Percentiles rank a stretch among this genome's conserved stretches.
phyloP scores from a whole-genome alignment of 2,113 vertebrate species.

The Oncorhynchus clarkii region DNA sequence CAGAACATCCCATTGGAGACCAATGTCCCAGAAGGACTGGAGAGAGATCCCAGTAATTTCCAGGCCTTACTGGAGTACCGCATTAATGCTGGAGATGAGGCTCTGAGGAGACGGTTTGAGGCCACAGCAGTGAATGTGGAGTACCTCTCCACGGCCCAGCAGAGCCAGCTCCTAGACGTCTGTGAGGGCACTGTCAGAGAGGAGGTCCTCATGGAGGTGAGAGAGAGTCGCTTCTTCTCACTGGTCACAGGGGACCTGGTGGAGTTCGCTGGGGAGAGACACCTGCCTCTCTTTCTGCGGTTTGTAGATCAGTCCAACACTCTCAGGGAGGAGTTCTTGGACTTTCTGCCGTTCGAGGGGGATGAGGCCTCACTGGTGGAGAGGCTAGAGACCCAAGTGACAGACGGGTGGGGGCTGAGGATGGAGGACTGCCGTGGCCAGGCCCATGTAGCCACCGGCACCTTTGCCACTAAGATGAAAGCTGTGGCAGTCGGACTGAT shows the following conservation, averaged over 20 bases:
- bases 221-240: conserved; percentile 88
- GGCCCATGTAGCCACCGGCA: conserved; percentile 84
- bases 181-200: conserved; percentile 87
- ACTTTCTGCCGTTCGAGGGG: conserved; percentile 81
- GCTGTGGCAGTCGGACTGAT: conserved; percentile 80
- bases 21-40: conserved; percentile 64
- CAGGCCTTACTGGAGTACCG: conserved; percentile 84
- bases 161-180: conserved; percentile 85
- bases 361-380: conserved; percentile 78
- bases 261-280: conserved; percentile 77
- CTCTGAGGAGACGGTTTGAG: conserved; percentile 84
- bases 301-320: conserved; percentile 85
- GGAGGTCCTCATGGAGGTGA: conserved; percentile 86
- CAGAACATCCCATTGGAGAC: conserved; percentile 82
- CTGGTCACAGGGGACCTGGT: conserved; percentile 84
- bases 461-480: conserved; percentile 87
- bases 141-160: conserved; percentile 79
- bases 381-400: conserved; percentile 81
- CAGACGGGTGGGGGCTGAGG: conserved; percentile 88
- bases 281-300: conserved; percentile 82
- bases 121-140: conserved; percentile 83
- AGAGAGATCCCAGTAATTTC: conserved; percentile 79
- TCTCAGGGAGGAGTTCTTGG: conserved; percentile 85
- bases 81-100: conserved; percentile 86
- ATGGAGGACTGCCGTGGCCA: conserved; percentile 92